Base-by-base conservation (phyloP, 1,140 invertebrate species). In the Macrocentrus cingulum region DNA sequence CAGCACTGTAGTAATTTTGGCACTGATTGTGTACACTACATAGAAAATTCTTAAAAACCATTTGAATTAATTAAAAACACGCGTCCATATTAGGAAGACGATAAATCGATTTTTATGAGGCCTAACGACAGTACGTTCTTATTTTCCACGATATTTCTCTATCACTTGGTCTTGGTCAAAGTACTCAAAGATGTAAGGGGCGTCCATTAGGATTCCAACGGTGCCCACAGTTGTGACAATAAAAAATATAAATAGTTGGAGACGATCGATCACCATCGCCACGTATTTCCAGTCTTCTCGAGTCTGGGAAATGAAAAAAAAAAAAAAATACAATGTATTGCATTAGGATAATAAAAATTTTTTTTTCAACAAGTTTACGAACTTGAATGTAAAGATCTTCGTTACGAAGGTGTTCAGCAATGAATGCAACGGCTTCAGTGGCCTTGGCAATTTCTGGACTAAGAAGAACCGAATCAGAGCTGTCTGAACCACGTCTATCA, bases 221-320 rank as follows among this genome's bases (percentile, higher is more conserved):
- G 97, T 99, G 8, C 91, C 91, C 7, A 91, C 90, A n/a, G 94
- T 91, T 20, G 97, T 99, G 7, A 99, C 95, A 44, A 95, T 85
- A 80, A 99, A 97, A 82, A 99, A 99, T 66, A 99, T 90, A 75
- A 96, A 96, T 55, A 99, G 84, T 74, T 98, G 92, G 45, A 99
- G 82, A 66, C 97, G 87, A 84, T 99, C 97, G 66, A 99, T 97
- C 23, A 99, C 97, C 92, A 98, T 97, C 25, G 97, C 96, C 5
- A 99, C 95, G 77, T 98, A 99, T 74, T 98, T 99, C 97, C 97
- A 99, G 81, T 99, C 97, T 80, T 98, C 95, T 56, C 95, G 87
- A 56, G 95, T 95, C 95, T 98, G n/a, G n/a, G n/a, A 29, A 5
- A 29, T 29, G 4, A 29, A 9, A 4, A 5, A 29, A 29, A 5